Base-by-base conservation (phyloP, 2,888 invertebrate genomes). In the Conus canariensis region DNA sequence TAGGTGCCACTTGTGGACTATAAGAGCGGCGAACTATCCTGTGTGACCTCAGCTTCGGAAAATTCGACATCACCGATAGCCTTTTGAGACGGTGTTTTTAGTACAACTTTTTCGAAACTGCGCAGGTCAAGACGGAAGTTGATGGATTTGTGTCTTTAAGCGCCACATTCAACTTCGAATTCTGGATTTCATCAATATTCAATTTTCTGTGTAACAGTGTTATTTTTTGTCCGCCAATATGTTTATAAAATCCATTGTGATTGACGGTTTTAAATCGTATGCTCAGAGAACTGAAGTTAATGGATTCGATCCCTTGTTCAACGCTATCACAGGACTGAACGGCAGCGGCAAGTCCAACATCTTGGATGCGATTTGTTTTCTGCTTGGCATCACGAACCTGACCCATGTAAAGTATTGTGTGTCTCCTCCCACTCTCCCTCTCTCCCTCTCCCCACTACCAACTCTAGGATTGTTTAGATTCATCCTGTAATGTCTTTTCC, bases 251-350 rank as follows among this genome's bases (percentile, higher is more conserved):
- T 98, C 98, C 1, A 98, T 99, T 94, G 97, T 98, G 70, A 97
- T 99, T 87, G 99, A 99, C 95, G 99, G 99, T 85, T 99, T 99
- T 96, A 99, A 99, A 96, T 99, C 99, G 0, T 99, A 99, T 95
- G 99, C 99, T 0, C 98, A 98, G 93, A 97, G 98, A 93, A 98
- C 99, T 0, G 98, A 98, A 97, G 97, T 99, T 88, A 97, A 97
- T 92, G 98, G 98, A 3, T 99, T 99, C 96, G 99, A 99, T 97
- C 97, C 97, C 0, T 97, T 98, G 96, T 99, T 99, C 96, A 99
- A 99, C 95, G 99, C 99, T 7, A 99, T 99, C 90, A 99, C 99
- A 22, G 99, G 99, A 0, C 97, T 99, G 86, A 99, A 99, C 96
- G 99, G 99, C 12, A 99, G 98, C 93, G 99, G 45, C 45, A 45